Base-by-base conservation (phyloP, 2,113 vertebrate genomes). In the Pao palembangensis region DNA sequence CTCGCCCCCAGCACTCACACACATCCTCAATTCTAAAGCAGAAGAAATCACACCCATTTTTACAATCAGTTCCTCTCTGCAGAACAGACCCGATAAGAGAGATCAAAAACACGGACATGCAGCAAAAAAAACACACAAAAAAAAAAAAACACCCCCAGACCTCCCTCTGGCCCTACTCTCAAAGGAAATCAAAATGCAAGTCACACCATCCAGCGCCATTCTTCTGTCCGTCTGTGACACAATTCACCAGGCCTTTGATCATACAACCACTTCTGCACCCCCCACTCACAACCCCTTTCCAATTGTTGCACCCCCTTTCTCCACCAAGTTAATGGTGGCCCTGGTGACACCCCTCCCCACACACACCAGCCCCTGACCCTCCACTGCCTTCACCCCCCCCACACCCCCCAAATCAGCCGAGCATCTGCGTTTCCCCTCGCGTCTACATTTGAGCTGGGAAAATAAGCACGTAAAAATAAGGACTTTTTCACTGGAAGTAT, bases 231-330 rank as follows among this genome's bases (percentile, higher is more conserved):
- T 81, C 76, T 85, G 78, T 63, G 69, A 80, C 81, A 80, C 83
- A 84, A 82, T 84, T 84, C 75, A 21, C 69, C 48, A 38, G 66
- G 77, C 74, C 84, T 90, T 91, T 90, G 87, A 91, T 89, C 88
- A 79, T 73, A 75, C 82, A 69, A 82, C 73, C 80, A 73, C 80
- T 75, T 79, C 75, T 72, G 41, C 48, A 48, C 51, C 17, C 55
- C 18, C 6, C 48, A 28, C 34, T 43, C 5, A 17, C 46, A 50
- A 43, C 58, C 64, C 70, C 79, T 54, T 44, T 60, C 67, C 25
- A 46, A 54, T 63, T 67, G 67, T 41, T 56, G 28, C 49, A n/a
- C 44, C 15, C 44, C 44, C 79, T 55, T 47, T 62, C 69, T 34
- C 51, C 57, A 63, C 67, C 60, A 74, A 84, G 81, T 80, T 63